Evolutionary conservation across 2,888 invertebrate species (phyloP).

Genomic region (Polia nebulosa): DNA sequence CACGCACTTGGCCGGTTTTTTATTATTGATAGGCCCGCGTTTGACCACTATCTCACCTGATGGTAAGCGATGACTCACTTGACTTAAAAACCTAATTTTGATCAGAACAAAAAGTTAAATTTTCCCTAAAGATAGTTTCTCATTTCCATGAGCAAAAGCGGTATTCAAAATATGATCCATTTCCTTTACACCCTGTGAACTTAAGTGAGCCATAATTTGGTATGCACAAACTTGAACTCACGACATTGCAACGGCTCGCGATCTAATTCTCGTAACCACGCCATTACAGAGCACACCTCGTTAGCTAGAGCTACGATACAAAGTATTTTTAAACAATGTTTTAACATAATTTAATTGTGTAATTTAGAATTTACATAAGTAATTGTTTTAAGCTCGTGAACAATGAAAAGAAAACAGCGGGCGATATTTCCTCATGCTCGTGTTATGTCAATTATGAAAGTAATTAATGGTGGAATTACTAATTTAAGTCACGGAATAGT

Average conservation of each 20-base stretch:
- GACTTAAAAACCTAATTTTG: no score
- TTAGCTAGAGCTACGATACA: slow-evolving; percentile 20
- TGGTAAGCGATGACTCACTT: no score
- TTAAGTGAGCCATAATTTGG: background rate
- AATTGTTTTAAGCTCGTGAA: slow-evolving; percentile 44
- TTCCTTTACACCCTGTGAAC: background rate
- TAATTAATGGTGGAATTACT: slow-evolving; percentile 30
- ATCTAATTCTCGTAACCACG: slow-evolving; percentile 32
- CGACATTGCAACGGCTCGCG: slow-evolving; percentile 26
- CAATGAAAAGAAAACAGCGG: slow-evolving; percentile 39
- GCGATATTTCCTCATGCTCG: slow-evolving; percentile 4
- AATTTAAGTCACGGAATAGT: background rate
- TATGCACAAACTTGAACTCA: slow-evolving; percentile 25
- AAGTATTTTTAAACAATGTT: slow-evolving; percentile 46
- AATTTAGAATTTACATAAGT: slow-evolving; percentile 52
- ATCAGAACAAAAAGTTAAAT: no score
- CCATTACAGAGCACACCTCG: slow-evolving; percentile 33
- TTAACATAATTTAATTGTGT: slow-evolving; percentile 43
- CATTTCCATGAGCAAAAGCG: no score
- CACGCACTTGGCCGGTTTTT: no score
- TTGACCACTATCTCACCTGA: no score
- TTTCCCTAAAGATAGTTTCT: no score
- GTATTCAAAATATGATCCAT: no score
- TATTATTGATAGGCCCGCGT: no score
- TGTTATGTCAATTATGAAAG: slow-evolving; percentile 35